These are phyloP conservation scores for Drosophila asahinai DNA, from an alignment of 1,140 invertebrate genomes.

Conservation along the genomic window DNA sequence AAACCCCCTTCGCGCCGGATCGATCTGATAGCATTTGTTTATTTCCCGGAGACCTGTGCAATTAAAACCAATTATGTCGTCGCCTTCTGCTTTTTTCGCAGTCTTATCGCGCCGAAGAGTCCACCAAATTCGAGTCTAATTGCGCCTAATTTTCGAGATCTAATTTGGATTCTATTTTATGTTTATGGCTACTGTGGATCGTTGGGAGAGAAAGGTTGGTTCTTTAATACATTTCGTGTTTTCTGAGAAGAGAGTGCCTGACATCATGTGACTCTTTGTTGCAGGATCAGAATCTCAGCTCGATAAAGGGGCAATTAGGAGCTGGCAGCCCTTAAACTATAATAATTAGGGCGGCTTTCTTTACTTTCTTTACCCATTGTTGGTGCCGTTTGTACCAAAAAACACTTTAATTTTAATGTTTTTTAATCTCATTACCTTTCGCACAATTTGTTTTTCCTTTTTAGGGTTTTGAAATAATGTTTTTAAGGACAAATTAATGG, in stretches of 20 bases:
- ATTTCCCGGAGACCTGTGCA: conserved; percentile 35
- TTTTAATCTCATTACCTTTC: conserved; percentile 13
- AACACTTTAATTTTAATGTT: conserved; percentile 6
- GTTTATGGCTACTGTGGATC: conserved; percentile 53
- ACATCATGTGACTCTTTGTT: conserved; percentile 19
- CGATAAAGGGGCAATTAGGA: conserved; percentile 17
- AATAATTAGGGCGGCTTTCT: conserved; percentile 6
- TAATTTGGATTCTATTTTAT: conserved; percentile 40
- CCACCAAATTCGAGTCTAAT: conserved; percentile 58
- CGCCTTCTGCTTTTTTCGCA: conserved; percentile 29
- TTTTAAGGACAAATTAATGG: background rate
- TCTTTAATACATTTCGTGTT: background rate
- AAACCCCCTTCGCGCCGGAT: conserved; percentile 34
- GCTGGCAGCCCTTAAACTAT: background rate
- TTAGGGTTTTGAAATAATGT: too few relatives aligned
- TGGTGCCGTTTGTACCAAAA: conserved; percentile 4
- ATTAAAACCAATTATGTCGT: conserved; percentile 61
- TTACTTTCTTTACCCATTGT: conserved; percentile 5
- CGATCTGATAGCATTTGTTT: conserved; percentile 37
- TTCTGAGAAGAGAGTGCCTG: conserved; percentile 21
- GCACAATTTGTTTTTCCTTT: conserved; percentile 19
- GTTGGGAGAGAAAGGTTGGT: conserved; percentile 4
- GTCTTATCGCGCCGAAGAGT: conserved; percentile 26
- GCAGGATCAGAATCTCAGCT: background rate
- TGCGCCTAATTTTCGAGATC: conserved; percentile 68